phyloP scores from a whole-genome alignment of 2,888 invertebrate species.

The Lissonota sp. region DNA sequence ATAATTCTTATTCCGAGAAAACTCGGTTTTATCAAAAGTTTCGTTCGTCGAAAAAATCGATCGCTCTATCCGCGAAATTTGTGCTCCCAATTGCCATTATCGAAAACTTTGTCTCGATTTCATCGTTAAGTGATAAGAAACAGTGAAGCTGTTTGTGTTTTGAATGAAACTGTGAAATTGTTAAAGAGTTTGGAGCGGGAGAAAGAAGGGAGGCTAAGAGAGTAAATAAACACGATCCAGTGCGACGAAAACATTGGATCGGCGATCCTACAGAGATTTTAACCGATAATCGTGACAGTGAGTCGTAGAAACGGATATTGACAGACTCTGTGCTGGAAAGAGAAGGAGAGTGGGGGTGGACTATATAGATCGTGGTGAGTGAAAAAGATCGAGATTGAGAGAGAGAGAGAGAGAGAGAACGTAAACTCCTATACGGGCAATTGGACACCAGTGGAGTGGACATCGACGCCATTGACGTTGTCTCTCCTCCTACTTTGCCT shows the following conservation, averaged over 20 bases:
- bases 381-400: background rate
- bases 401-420: background rate
- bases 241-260: background rate
- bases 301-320: constrained; percentile 7
- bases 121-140: background rate
- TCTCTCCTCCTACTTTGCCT: constrained; percentile 33
- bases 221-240: background rate
- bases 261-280: no score
- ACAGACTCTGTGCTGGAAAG: background rate
- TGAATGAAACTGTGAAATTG: background rate
- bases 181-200: background rate
- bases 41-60: background rate
- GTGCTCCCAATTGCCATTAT: background rate
- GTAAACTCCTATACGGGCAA: constrained; percentile 50
- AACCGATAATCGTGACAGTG: background rate
- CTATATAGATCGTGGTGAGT: constrained; percentile 42
- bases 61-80: no score
- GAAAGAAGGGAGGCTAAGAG: background rate
- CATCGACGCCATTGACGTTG: constrained; percentile 67
- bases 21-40: background rate
- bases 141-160: background rate
- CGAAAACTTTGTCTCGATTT: background rate
- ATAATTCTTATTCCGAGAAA: background rate
- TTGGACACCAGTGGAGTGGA: constrained; percentile 62
- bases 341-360: background rate